Evolutionary conservation across 2,113 vertebrate species (phyloP), one percentile per base, ranked within the genome.

Genomic region (Pardalotus punctatus): DNA sequence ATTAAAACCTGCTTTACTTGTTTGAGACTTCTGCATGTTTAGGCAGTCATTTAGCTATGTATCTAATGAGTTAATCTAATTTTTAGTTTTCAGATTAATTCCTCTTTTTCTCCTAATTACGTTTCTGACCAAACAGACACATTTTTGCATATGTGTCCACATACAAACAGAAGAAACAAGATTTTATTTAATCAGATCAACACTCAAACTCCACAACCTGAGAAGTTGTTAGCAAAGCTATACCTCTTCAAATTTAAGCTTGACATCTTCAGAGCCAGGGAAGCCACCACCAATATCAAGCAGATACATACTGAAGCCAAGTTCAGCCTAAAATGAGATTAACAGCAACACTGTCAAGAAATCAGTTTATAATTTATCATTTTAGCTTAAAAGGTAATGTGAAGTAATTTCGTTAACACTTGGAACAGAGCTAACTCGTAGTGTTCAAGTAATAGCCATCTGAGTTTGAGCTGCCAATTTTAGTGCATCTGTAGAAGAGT

Each of bases 201-300:
- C 7, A 43, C 12, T 31, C 36, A 36, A 14, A 73, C 4, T 8
- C 13, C 10, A 60, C 13, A 57, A 50, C 6, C 9, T 20, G 14
- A 71, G 2, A 70, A 71, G 6, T 35, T 76, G 28, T 90, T 57
- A 67, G 45, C 14, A 88, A 90, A 94, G 42, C 12, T 45, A 53
- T 97, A 99, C 99, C 99, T 99, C 99, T 97, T 99, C 99, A 97
- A 99, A 99, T 94, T 99, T 99, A 56, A 99, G 98, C 83, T 99
- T 99, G 23, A 97, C 92, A 62, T 99, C 98, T 48, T 99, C 99
- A 28, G 99, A 99, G n/a, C 99, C 99, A 93, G 99, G 99, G 72
- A 99, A 99, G 48, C 99, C 99, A 74, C 99, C 99, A 22, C 99
- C 99, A 36, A 99, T 99, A 91, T 99, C 99, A 94, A 99, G 98